phyloP scores from a whole-genome alignment of 1,140 invertebrate genomes.

The Bicyclus anynana region DNA sequence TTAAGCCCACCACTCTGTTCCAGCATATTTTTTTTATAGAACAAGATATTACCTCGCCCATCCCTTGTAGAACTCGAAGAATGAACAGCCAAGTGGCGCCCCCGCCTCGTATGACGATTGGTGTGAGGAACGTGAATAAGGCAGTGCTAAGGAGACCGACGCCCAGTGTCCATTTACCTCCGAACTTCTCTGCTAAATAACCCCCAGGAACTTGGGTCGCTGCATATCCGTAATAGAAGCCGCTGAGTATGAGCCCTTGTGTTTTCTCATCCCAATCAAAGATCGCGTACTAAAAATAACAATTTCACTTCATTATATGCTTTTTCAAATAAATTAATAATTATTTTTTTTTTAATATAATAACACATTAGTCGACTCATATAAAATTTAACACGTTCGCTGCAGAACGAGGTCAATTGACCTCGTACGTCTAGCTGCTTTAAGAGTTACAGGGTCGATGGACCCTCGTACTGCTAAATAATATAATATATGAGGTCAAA shows the following conservation, averaged over 20 bases:
- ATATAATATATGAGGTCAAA: too few species aligned
- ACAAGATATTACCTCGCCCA: conserved; percentile 78
- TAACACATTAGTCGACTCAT: too few species aligned
- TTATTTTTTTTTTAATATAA: too few species aligned
- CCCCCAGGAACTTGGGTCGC: conserved; percentile 81
- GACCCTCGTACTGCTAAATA: too few species aligned
- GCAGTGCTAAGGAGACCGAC: conserved; percentile 81
- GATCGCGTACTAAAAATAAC: conserved; percentile 53
- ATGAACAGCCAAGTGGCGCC: conserved; percentile 80
- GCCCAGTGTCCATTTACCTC: conserved; percentile 80
- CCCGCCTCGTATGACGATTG: conserved; percentile 67
- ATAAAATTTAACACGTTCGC: too few species aligned
- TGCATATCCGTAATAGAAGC: conserved; percentile 81
- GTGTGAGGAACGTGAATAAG: conserved; percentile 78
- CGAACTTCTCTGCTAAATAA: conserved; percentile 79
- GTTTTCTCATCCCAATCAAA: conserved; percentile 80
- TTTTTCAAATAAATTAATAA: too few species aligned
- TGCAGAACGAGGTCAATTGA: too few species aligned
- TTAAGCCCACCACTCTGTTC: too few species aligned
- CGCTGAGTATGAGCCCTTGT: conserved; percentile 78
- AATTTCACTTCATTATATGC: too few species aligned
- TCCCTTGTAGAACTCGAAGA: conserved; percentile 81
- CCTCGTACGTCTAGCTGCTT: too few species aligned
- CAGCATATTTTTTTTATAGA: too few species aligned
- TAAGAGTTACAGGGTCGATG: too few species aligned